Evolutionary conservation across 1,140 invertebrate species (phyloP).

Genomic region (Drosophila quadrilineata): DNA sequence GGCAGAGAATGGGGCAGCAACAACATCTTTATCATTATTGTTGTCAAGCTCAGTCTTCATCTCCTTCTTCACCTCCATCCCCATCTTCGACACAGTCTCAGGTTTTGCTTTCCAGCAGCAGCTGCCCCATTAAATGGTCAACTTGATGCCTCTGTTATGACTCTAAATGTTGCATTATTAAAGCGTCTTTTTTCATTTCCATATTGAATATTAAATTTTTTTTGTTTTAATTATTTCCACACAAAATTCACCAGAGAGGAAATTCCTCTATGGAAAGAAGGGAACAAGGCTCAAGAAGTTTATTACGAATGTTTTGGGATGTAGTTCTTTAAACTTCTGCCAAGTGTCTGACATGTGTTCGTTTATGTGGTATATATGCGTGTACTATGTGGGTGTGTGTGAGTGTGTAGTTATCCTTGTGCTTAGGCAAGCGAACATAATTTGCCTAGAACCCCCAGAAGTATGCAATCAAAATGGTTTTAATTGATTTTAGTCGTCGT

Average conservation of each 20-base stretch:
- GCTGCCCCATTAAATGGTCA: constrained; percentile 18
- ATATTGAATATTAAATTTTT: no score
- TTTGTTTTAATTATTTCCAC: no score
- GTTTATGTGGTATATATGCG: not conserved
- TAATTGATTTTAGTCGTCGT: constrained; percentile 68
- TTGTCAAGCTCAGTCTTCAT: constrained; percentile 12
- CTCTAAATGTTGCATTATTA: constrained; percentile 7
- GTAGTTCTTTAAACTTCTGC: not conserved
- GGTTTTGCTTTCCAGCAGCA: constrained; percentile 16
- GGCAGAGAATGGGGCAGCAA: not conserved
- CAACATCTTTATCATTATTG: constrained; percentile 10
- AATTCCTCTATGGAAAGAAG: not conserved
- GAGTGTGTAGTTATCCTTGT: constrained; percentile 1
- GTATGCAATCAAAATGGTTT: constrained; percentile 73
- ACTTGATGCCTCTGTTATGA: constrained; percentile 9
- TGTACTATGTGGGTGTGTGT: constrained; percentile 1
- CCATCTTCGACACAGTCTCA: not conserved
- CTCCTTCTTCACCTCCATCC: constrained; percentile 5
- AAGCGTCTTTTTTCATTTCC: not conserved
- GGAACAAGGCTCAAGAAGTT: not conserved
- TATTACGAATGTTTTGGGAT: no score
- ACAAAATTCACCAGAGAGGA: no score
- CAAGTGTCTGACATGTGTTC: not conserved
- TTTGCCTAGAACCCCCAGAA: constrained; percentile 32
- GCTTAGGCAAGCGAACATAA: constrained; percentile 33